phyloP scores from a whole-genome alignment of 2,797 vertebrate genomes.

The Chanos chanos region DNA sequence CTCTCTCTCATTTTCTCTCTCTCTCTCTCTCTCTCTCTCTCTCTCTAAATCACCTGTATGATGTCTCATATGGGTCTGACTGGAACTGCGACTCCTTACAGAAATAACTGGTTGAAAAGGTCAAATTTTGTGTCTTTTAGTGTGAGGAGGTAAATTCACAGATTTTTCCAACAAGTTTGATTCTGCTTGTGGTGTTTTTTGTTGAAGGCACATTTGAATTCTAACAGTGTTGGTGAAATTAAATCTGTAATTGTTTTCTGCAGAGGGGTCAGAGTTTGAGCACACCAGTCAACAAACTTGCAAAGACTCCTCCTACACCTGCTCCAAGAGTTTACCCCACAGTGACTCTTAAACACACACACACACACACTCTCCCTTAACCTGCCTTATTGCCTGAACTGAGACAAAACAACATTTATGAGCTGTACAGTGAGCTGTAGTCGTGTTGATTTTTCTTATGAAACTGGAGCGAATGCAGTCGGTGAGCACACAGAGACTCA shows the following conservation, averaged over 20 bases:
- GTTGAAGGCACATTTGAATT: neutral
- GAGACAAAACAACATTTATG: constrained; percentile 5
- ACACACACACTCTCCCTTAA: constrained; percentile 6
- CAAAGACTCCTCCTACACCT: neutral
- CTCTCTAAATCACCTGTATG: too few species aligned
- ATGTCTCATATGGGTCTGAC: too few species aligned
- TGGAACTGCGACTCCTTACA: too few species aligned
- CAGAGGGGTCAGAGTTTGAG: constrained; percentile 4
- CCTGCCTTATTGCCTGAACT: constrained; percentile 27
- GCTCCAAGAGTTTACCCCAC: neutral
- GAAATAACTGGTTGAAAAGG: constrained; percentile 26
- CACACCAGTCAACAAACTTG: too few species aligned
- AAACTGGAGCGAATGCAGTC: too few species aligned
- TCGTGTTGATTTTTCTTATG: constrained; percentile 1
- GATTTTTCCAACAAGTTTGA: neutral
- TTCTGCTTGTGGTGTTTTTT: neutral
- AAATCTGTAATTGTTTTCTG: neutral
- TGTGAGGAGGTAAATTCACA: constrained; percentile 36
- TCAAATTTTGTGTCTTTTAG: constrained; percentile 25
- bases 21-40: too few species aligned
- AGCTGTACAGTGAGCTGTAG: constrained; percentile 1
- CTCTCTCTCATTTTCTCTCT: too few species aligned
- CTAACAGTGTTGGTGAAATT: neutral
- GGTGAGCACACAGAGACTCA: too few species aligned
- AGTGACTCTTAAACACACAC: constrained; percentile 21